These are phyloP conservation scores for Hypotaenidia okinawae DNA, from an alignment of 2,797 vertebrate genomes.

Conservation along the genomic window DNA sequence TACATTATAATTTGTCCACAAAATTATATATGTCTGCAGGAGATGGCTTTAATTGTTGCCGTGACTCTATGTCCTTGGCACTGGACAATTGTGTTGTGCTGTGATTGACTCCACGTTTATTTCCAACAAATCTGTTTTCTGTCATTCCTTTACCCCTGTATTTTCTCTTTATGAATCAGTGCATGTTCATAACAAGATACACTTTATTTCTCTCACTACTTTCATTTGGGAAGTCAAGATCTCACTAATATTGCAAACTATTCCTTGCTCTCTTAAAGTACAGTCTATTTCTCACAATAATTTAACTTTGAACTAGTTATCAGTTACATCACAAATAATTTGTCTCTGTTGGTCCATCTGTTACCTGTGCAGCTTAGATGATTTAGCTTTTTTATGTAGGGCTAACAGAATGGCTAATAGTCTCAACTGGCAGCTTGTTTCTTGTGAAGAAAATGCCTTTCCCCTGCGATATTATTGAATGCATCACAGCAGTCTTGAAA, in stretches of 20 bases:
- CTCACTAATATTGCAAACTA: slow-evolving; percentile 18
- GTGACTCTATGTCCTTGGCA: background rate
- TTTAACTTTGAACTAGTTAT: background rate
- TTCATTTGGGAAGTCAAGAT: slow-evolving; percentile 29
- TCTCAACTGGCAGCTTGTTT: slow-evolving; percentile 17
- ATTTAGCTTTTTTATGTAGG: slow-evolving; percentile 42
- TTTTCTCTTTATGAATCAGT: slow-evolving; percentile 11
- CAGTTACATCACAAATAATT: slow-evolving; percentile 53
- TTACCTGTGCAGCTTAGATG: background rate
- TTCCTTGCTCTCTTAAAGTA: background rate
- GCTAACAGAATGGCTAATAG: slow-evolving; percentile 33
- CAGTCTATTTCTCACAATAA: slow-evolving; percentile 31
- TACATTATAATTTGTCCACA: background rate
- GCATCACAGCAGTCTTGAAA: slow-evolving; percentile 16
- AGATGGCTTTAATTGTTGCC: background rate
- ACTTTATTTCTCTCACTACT: slow-evolving; percentile 8
- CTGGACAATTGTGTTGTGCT: background rate
- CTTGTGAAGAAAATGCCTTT: slow-evolving; percentile 25
- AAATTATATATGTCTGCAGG: background rate
- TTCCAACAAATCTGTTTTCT: slow-evolving; percentile 19
- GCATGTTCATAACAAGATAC: slow-evolving; percentile 3
- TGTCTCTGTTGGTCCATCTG: slow-evolving; percentile 32
- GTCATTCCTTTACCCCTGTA: background rate
- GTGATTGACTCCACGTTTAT: slow-evolving; percentile 1
- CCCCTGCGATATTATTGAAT: background rate